Percentiles rank a stretch among this genome's conserved stretches.
Evolutionary conservation across 1,140 invertebrate species (phyloP).

Genomic region (Tenebrio molitor): DNA sequence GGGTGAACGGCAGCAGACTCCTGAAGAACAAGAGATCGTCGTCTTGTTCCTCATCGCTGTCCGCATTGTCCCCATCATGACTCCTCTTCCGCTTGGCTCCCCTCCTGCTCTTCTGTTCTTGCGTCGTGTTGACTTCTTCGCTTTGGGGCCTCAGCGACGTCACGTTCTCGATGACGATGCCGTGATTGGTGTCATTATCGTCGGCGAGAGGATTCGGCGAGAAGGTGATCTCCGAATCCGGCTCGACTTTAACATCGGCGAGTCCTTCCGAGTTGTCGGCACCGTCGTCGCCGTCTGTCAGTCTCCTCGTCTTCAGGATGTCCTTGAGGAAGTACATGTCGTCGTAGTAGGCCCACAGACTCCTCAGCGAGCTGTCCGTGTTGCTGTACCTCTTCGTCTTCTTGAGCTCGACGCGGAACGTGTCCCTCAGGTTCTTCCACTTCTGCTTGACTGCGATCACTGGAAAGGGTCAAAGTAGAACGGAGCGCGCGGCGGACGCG

Average conservation of each 20-base stretch:
- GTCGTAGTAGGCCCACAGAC: conserved; percentile 32
- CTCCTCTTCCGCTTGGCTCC: not conserved
- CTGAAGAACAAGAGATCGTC: conserved; percentile 39
- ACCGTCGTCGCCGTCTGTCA: not conserved
- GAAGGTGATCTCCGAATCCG: not conserved
- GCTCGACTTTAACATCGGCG: conserved; percentile 1
- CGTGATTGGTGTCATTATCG: not conserved
- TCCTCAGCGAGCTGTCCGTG: not conserved
- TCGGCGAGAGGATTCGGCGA: not conserved
- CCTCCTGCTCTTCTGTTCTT: not conserved
- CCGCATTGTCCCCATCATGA: not conserved
- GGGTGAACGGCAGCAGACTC: conserved; percentile 34
- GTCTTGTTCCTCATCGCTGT: conserved; percentile 31
- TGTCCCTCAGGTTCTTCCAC: conserved; percentile 69
- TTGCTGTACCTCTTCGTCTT: conserved; percentile 55
- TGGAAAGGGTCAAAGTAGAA: not conserved
- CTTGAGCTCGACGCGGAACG: conserved; percentile 68
- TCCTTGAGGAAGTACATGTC: conserved; percentile 37
- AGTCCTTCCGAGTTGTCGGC: not conserved
- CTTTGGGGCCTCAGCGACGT: not conserved
- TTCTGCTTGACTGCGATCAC: conserved; percentile 63
- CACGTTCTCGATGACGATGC: not conserved
- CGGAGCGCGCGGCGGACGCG: no score
- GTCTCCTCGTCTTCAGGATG: not conserved
- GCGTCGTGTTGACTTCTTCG: not conserved